Base-by-base conservation (phyloP, 1,140 invertebrate species). In the Chrysomallon squamiferum region DNA sequence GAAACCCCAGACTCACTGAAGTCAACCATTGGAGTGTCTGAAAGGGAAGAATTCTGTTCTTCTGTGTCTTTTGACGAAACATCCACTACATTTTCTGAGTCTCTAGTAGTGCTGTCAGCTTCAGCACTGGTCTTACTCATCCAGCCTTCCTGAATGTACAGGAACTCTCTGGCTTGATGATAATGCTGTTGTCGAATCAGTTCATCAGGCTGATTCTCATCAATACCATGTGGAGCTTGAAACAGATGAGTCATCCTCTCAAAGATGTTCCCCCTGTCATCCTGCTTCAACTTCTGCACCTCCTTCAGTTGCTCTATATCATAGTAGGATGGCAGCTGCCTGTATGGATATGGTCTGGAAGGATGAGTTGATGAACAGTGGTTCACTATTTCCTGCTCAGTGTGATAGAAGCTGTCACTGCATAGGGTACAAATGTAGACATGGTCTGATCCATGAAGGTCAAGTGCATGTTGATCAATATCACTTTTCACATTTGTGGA, bases 341-440 rank as follows among this genome's bases (percentile, higher is more conserved):
- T 78, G 60, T 74, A 81, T 18, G 70, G 67, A 11, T 75, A 68
- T 2, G 70, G 66, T 30, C 72, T 61, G 49, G 72, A 62, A 1
- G 79, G 79, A 66, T 81, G 79, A 30, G 71, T 68, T 11, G 69
- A 57, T 52, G 66, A 59, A 61, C 73, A 75, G 43, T 81, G 79
- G 18, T 62, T 32, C 9, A 63, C 58, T 22, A 81, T 76, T 18
- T 74, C 72, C 50, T 72, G 70, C 22, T 75, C 70, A 35, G 71
- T 69, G 33, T 66, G 66, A 59, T 64, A 71, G 9, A 75, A 59
- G 43, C 62, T 62, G 45, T 78, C 73, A 33, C 76, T 69, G 66
- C 79, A 81, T 13, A 78, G 57, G 33, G 71, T 72, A 59, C 79
- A 81, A 22, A 72, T 65, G 66, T 73, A 81, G 20, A 75, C 65